Evolutionary conservation across 2,888 invertebrate genomes (phyloP).

Genomic region (Polietes domitor): DNA sequence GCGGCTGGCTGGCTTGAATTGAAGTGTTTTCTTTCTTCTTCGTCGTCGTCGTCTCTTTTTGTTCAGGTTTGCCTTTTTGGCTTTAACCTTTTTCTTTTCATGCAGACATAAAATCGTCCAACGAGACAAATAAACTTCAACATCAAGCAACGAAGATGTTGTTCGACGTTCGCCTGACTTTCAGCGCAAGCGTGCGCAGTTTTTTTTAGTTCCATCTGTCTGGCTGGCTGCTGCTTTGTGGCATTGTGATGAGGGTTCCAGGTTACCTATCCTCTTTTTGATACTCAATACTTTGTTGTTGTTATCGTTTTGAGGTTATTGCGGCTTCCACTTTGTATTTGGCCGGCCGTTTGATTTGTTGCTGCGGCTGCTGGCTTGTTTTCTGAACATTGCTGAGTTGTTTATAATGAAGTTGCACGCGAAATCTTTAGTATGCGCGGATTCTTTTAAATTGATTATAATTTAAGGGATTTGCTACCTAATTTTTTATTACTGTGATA

Average conservation of each 20-base stretch:
- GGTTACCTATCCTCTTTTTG: slow-evolving; percentile 57
- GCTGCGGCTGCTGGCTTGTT: slow-evolving; percentile 45
- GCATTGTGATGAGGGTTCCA: slow-evolving; percentile 28
- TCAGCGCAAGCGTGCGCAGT: slow-evolving; percentile 60
- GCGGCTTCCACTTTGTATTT: slow-evolving; percentile 67
- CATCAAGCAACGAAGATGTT: slow-evolving; percentile 44
- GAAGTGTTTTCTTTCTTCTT: slow-evolving; percentile 8
- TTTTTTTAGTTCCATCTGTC: slow-evolving; percentile 30
- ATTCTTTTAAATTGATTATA: slow-evolving; percentile 68
- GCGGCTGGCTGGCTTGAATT: background rate
- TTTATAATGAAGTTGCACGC: slow-evolving; percentile 69
- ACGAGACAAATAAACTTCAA: slow-evolving; percentile 67
- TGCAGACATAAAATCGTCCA: slow-evolving; percentile 65
- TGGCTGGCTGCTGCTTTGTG: slow-evolving; percentile 9
- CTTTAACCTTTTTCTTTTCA: slow-evolving; percentile 61
- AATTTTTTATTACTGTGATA: slow-evolving; percentile 62
- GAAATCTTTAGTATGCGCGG: slow-evolving; percentile 67
- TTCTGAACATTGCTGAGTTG: slow-evolving; percentile 64
- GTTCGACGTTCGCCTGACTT: slow-evolving; percentile 40
- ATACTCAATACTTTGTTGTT: slow-evolving; percentile 58
- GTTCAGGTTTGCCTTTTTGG: slow-evolving; percentile 53
- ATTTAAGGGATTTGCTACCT: slow-evolving; percentile 67
- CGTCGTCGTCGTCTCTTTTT: background rate
- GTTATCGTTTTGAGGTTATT: slow-evolving; percentile 61
- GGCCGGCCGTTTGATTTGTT: slow-evolving; percentile 53